phyloP scores from a whole-genome alignment of 2,888 invertebrate genomes.

The Synanthedon formicaeformis region DNA sequence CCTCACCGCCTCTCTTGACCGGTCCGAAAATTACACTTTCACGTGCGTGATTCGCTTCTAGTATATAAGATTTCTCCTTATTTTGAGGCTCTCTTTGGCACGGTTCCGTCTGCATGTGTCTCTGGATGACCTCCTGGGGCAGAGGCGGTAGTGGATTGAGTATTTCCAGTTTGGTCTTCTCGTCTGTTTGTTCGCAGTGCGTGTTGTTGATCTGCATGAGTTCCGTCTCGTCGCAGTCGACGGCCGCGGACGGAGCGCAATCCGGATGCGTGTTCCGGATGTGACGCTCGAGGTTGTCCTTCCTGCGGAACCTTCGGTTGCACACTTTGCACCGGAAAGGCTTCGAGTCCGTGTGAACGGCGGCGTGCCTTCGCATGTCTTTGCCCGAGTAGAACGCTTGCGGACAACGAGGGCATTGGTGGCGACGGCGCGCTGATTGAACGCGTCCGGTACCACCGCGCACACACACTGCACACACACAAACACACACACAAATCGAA shows the following conservation, averaged over 20 bases:
- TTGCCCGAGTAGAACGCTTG: conserved; percentile 76
- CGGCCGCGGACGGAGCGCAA: conserved; percentile 34
- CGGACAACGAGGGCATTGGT: conserved; percentile 74
- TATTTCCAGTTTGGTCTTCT: conserved; percentile 39
- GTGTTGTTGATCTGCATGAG: conserved; percentile 23
- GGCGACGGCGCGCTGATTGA: conserved; percentile 43
- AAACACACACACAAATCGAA: too few species aligned
- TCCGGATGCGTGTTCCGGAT: conserved; percentile 80
- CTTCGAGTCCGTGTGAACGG: conserved; percentile 76
- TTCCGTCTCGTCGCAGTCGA: conserved; percentile 41
- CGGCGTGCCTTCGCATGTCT: conserved; percentile 77
- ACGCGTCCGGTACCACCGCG: conserved; percentile 6
- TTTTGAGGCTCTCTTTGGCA: conserved; percentile 3
- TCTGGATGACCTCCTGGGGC: conserved; percentile 41
- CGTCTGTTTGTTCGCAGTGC: conserved; percentile 6
- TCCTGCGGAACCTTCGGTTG: conserved; percentile 76
- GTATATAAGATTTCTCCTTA: conserved; percentile 47
- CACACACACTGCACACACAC: background rate
- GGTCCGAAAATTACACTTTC: conserved; percentile 59
- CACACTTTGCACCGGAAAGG: conserved; percentile 80
- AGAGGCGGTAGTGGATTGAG: conserved; percentile 51
- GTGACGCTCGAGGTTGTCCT: conserved; percentile 83
- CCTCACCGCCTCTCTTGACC: conserved; percentile 14
- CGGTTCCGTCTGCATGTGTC: conserved; percentile 25
- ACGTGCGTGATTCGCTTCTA: conserved; percentile 57